Conservation (phyloP, 2,888 invertebrate species). For the Lasioglossum lativentre region DNA sequence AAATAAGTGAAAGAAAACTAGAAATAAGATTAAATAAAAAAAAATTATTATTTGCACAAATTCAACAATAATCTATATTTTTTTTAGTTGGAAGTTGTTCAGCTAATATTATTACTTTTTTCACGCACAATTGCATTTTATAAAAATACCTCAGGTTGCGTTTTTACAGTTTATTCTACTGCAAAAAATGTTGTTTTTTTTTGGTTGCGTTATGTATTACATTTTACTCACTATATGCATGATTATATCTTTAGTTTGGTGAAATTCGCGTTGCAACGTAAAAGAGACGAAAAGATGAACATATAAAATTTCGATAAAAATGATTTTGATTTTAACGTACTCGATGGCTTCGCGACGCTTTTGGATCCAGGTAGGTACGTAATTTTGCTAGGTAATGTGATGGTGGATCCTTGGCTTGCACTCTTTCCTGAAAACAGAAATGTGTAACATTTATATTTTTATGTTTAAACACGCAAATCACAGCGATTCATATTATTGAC, state of each 20-base stretch:
- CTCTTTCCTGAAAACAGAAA: constrained; percentile 92
- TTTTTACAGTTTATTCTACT: background rate
- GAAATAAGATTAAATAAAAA: too few species aligned
- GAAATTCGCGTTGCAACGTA: constrained; percentile 37
- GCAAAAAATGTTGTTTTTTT: background rate
- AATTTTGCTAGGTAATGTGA: constrained; percentile 98
- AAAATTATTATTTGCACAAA: background rate
- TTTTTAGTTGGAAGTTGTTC: background rate
- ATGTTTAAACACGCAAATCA: background rate
- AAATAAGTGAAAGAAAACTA: too few species aligned
- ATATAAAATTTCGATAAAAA: constrained; percentile 27
- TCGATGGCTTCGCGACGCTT: constrained; percentile 97
- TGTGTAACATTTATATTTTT: constrained; percentile 36
- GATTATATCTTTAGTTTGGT: background rate
- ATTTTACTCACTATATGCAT: background rate
- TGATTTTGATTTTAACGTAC: constrained; percentile 87
- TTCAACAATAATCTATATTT: background rate
- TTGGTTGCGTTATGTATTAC: background rate
- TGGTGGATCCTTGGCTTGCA: constrained; percentile 99
- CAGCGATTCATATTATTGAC: background rate
- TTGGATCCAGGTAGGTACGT: constrained; percentile 97
- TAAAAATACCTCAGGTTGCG: too few species aligned
- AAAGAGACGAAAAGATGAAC: constrained; percentile 28
- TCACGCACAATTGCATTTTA: too few species aligned
- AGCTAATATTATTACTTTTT: background rate